Evolutionary conservation across 2,113 vertebrate species (phyloP).

Genomic region (Corythornis cristatus): DNA sequence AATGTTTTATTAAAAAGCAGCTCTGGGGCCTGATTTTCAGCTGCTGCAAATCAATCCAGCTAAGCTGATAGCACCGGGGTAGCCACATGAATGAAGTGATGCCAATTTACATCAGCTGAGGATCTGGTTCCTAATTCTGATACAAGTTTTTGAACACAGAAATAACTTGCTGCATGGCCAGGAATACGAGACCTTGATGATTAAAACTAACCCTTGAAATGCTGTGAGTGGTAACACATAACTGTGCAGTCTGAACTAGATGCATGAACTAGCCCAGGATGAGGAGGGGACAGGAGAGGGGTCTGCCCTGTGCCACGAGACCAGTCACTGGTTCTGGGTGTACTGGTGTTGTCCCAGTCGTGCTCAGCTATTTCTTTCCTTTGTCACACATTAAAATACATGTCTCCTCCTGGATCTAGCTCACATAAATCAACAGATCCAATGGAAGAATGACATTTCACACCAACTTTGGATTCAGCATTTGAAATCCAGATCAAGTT

Average conservation of each 20-base stretch:
- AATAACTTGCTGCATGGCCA: not conserved
- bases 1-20: conserved; percentile 46
- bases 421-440: not conserved
- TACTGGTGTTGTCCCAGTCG: fast-evolving
- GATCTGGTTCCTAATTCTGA: not conserved
- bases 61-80: not conserved
- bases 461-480: not conserved
- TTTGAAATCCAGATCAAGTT: not conserved
- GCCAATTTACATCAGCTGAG: not conserved
- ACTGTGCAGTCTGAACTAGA: not conserved
- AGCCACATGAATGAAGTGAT: not conserved
- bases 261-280: not conserved
- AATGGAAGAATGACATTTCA: not conserved
- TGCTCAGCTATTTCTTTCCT: not conserved
- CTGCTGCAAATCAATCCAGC: conserved; percentile 37
- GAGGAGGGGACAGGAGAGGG: not conserved
- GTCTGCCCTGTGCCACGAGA: not conserved
- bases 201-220: not conserved
- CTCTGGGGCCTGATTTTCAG: conserved; percentile 35
- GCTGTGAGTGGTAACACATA: fast-evolving
- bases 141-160: not conserved
- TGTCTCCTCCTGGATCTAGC: not conserved
- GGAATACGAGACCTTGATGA: not conserved
- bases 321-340: fast-evolving
- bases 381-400: not conserved